Conservation (phyloP, 2,888 invertebrate species). For the Melieria crassipennis region DNA sequence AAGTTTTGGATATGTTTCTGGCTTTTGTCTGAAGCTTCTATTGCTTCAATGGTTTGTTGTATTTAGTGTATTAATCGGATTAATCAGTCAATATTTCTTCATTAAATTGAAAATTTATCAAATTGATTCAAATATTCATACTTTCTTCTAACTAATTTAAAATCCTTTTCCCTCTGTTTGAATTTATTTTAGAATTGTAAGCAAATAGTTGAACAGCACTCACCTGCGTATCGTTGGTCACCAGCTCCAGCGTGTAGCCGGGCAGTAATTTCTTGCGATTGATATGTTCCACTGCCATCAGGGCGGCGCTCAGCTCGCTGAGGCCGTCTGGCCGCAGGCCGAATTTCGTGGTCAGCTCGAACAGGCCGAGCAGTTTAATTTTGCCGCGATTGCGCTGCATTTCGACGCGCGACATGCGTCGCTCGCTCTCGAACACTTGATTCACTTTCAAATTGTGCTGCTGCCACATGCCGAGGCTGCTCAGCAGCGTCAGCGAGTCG, state of each 20-base stretch:
- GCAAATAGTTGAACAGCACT: conserved; percentile 47
- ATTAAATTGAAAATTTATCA: too few relatives aligned
- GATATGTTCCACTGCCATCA: conserved; percentile 81
- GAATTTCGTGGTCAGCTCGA: conserved; percentile 77
- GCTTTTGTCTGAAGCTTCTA: too few relatives aligned
- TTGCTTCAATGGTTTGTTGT: too few relatives aligned
- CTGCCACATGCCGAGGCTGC: conserved; percentile 51
- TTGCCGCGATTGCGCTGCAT: conserved; percentile 65
- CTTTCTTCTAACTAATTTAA: too few relatives aligned
- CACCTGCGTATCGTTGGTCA: conserved; percentile 89
- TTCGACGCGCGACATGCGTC: conserved; percentile 55
- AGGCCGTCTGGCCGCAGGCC: conserved; percentile 75
- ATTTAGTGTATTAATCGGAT: too few relatives aligned
- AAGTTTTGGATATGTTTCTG: too few relatives aligned
- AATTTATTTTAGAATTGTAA: too few relatives aligned
- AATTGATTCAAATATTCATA: too few relatives aligned
- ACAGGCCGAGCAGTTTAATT: conserved; percentile 79
- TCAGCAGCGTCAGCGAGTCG: conserved; percentile 43
- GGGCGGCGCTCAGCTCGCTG: conserved; percentile 81
- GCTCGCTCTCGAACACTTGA: conserved; percentile 65
- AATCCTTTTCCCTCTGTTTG: too few relatives aligned
- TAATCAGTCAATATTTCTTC: too few relatives aligned
- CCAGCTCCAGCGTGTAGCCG: conserved; percentile 78
- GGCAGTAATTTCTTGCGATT: conserved; percentile 75
- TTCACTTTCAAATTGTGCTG: conserved; percentile 62